A percentile compares a stretch with the other conserved stretches of the same genome.
Evolutionary conservation across 1,140 invertebrate species (phyloP).

Genomic region (Neocloeon triangulifer): DNA sequence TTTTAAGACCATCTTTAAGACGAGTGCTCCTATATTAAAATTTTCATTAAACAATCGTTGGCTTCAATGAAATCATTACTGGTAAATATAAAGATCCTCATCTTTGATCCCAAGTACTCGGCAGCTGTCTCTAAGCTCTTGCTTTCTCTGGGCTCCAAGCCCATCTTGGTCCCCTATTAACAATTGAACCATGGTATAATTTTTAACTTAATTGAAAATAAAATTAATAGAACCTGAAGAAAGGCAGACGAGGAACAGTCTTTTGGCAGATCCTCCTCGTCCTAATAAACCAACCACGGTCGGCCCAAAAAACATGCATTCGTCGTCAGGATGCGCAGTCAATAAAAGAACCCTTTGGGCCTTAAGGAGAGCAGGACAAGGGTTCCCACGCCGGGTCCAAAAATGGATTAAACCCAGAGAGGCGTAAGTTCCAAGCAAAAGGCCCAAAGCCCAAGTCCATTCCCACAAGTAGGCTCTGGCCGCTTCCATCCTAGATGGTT

Average conservation of each 20-base stretch:
- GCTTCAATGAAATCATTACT: slow-evolving; percentile 12
- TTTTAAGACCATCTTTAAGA: slow-evolving; percentile 48
- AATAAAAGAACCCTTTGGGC: slow-evolving; percentile 49
- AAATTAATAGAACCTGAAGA: slow-evolving; percentile 38
- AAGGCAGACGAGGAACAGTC: slow-evolving; percentile 63
- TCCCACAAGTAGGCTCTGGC: no score
- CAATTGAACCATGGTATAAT: slow-evolving; percentile 6
- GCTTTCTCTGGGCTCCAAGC: slow-evolving; percentile 36
- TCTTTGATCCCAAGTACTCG: slow-evolving; percentile 48
- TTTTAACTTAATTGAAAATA: slow-evolving; percentile 3
- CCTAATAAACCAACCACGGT: slow-evolving; percentile 48
- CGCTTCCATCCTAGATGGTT: no score
- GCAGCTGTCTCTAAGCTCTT: slow-evolving; percentile 62
- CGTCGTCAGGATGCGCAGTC: slow-evolving; percentile 88
- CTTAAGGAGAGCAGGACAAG: no score
- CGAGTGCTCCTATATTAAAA: slow-evolving; percentile 30
- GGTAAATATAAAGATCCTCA: slow-evolving; percentile 41
- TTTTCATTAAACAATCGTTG: slow-evolving; percentile 6
- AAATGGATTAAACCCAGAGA: no score
- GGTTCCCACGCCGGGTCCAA: no score
- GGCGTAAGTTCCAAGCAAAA: no score
- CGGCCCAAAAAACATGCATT: slow-evolving; percentile 96
- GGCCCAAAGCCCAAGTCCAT: no score
- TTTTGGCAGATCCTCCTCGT: slow-evolving; percentile 29
- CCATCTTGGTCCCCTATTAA: slow-evolving; percentile 44